These are phyloP conservation scores for Laticauda laticaudata DNA, from an alignment of 2,113 vertebrate genomes.

Conservation along the genomic window DNA sequence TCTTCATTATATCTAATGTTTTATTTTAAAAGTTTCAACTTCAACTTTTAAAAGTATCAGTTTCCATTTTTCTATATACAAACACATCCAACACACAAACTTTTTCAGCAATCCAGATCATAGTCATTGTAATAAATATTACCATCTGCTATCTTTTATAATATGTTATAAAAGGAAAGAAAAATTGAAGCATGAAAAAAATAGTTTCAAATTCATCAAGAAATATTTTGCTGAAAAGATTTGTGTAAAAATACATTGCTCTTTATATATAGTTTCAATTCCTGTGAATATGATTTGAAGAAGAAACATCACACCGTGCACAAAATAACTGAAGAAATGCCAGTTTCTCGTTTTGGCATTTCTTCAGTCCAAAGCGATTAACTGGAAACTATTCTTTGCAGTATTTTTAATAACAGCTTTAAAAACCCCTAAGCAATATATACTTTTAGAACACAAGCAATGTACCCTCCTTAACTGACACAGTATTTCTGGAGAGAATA, in stretches of 20 bases:
- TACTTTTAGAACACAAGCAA: neutral
- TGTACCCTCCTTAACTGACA: neutral
- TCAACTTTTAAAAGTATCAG: neutral
- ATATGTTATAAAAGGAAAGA: conserved; percentile 27
- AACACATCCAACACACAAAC: neutral
- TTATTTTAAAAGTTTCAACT: neutral
- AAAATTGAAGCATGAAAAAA: neutral
- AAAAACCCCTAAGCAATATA: neutral
- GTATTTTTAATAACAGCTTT: neutral
- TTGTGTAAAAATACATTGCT: neutral
- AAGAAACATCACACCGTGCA: neutral
- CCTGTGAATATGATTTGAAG: conserved; percentile 9
- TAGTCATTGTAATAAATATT: neutral
- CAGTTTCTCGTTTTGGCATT: neutral
- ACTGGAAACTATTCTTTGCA: neutral
- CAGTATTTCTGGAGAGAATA: neutral
- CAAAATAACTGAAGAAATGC: conserved; percentile 10
- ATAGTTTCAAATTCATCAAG: neutral
- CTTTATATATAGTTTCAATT: neutral
- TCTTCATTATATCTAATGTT: neutral
- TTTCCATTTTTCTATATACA: neutral
- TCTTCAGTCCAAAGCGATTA: neutral
- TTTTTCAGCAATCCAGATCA: neutral
- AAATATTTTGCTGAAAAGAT: neutral
- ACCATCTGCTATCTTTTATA: neutral